These are phyloP conservation scores for Taeniopygia guttata DNA, from an alignment of 2,797 vertebrate genomes.

Conservation along the genomic window DNA sequence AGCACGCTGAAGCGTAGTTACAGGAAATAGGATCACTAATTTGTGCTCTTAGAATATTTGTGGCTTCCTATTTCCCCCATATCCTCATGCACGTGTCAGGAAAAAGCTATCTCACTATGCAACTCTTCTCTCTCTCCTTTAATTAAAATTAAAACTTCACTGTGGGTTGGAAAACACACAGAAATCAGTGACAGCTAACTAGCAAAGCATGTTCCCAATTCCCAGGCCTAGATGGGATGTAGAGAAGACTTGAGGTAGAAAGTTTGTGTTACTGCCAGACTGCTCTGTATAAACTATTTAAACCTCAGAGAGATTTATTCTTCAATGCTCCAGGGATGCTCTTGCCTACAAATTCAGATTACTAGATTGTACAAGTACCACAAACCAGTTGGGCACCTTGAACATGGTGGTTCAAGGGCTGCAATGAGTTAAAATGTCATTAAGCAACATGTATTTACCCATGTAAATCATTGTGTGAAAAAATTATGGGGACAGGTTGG, in stretches of 20 bases:
- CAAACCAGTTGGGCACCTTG: neutral
- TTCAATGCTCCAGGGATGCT: neutral
- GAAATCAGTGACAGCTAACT: neutral
- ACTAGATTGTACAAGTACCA: neutral
- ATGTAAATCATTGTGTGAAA: neutral
- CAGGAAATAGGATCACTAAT: neutral
- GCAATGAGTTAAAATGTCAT: neutral
- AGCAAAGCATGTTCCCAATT: neutral
- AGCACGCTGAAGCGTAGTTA: neutral
- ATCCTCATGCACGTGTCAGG: neutral
- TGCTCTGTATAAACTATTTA: neutral
- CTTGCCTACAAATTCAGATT: neutral
- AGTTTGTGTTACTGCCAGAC: neutral
- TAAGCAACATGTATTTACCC: neutral
- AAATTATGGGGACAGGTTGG: neutral
- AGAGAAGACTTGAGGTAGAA: neutral
- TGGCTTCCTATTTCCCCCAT: neutral
- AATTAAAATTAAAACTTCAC: neutral
- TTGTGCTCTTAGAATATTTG: neutral
- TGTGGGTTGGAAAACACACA: neutral
- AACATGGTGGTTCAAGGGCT: neutral
- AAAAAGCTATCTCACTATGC: neutral
- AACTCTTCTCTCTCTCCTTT: neutral
- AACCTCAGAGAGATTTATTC: neutral
- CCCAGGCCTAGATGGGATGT: neutral